Conservation (phyloP, 92 coral and sea anemone genomes). For the Palythoa caribaeorum region DNA sequence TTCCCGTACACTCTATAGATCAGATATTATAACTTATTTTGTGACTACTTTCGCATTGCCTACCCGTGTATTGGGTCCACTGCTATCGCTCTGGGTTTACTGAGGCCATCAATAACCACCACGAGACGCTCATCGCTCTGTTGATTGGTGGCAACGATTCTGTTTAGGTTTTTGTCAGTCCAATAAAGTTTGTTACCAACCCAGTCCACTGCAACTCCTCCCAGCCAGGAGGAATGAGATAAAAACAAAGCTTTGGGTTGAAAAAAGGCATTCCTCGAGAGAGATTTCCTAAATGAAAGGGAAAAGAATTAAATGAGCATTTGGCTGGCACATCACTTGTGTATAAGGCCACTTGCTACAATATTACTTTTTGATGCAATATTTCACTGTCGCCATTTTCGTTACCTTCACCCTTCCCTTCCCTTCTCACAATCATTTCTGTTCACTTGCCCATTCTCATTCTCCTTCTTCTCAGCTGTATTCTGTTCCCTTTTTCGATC, state of each 20-base stretch:
- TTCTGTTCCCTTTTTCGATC: too few species aligned
- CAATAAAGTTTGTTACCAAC: neutral
- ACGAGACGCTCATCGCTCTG: neutral
- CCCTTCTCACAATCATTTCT: too few species aligned
- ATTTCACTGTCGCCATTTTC: too few species aligned
- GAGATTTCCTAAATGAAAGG: neutral
- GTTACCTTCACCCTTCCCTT: too few species aligned
- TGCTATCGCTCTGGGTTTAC: conserved; percentile 11
- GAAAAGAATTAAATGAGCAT: neutral
- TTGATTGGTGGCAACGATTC: neutral
- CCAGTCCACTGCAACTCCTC: conserved; percentile 42
- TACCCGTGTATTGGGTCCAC: conserved; percentile 32
- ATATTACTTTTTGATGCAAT: too few species aligned
- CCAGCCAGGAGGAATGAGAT: neutral
- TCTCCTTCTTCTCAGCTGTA: too few species aligned
- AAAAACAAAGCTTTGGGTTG: neutral
- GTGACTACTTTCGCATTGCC: neutral
- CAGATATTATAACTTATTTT: too few species aligned
- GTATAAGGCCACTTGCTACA: too few species aligned
- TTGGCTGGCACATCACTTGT: too few species aligned
- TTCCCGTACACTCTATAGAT: too few species aligned
- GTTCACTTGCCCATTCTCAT: too few species aligned
- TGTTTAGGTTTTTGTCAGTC: conserved; percentile 8
- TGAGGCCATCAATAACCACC: neutral
- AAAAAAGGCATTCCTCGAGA: neutral